Evolutionary conservation across 2,888 invertebrate genomes (phyloP), one percentile per base, ranked within the genome.

Genomic region (Eulithis prunata): DNA sequence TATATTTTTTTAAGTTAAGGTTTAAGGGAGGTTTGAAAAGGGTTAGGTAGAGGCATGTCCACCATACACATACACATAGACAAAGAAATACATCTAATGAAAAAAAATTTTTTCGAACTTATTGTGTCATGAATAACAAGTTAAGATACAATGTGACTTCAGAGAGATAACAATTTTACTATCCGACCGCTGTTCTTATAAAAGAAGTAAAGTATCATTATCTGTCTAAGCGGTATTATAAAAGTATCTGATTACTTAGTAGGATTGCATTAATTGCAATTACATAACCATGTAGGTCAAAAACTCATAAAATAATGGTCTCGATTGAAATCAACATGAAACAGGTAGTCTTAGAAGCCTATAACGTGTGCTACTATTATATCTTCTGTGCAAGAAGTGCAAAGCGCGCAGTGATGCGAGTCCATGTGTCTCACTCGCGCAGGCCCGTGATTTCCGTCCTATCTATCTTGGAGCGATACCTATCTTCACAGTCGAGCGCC

Each of bases 401-500:
- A n/a, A 52, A 47, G 14, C 4, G 21, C 38, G 57, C 63, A 46
- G 57, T 58, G 14, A 54, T 12, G 57, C 52, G 59, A 59, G 56
- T 41, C 59, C 49, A n/a, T 21, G 53, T 62, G 61, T 60, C 54
- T 56, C 68, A 63, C 66, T 68, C 68, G 65, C 70, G 64, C 66
- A 62, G 62, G 66, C 65, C 45, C 63, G 58, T 69, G 75, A 71
- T 69, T 77, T 78, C 80, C 79, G 77, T 75, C 78, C 74, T 77
- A 80, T 82, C 79, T 76, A 79, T 83, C 84, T 83, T 83, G 67
- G 64, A 58, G 71, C 61, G 88, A 87, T 88, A 84, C 71, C 74
- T 71, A 90, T 89, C 90, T 87, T 81, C 85, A 83, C 80, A 84
- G 81, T 74, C 81, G 82, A 85, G 80, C 78, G 87, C 80, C 71